Evolutionary conservation across 1,140 invertebrate genomes (phyloP), one percentile per base, ranked within the genome.

Genomic region (Eumaeus atala): DNA sequence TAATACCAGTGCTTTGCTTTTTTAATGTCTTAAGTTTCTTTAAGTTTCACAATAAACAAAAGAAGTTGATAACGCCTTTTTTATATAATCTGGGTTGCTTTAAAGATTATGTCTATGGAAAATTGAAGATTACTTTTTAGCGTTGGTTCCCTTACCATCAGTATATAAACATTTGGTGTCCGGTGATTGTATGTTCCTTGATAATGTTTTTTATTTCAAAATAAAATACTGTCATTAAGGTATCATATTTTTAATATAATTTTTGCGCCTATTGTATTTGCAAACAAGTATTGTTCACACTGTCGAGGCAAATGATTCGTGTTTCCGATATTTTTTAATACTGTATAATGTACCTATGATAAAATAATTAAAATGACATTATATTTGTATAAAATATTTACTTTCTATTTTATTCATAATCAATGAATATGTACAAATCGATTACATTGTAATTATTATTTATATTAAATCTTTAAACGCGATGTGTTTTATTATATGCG

Each of bases 401-500:
- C 70, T 78, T 78, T 72, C 71, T 75, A 72, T 72, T n/a, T n/a
- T 72, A 52, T 61, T 64, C 66, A 79, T 74, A 72, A 81, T 77
- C 71, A 75, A 81, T 79, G 70, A 72, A 72, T 81, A 81, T 84
- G 77, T 84, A 84, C 80, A 84, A 84, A 84, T 69, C 72, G 67
- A 80, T 79, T 74, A 79, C 67, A 76, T 75, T 81, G 69, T 81
- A 77, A 48, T 48, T 48, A 81, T 75, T 77, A 84, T 84, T 84
- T 84, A 76, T 80, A 83, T 75, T 84, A 84, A 84, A 84, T 84
- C 70, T 80, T 80, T 84, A 77, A 84, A 81, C 70, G 69, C 62
- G 56, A 64, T 34, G 49, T 44, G 36, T 33, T 44, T 12, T 44
- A 28, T 28, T 28, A 28, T 28, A 28, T 28, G 21, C 21, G 6